phyloP scores from a whole-genome alignment of 2,888 invertebrate species.

The Sphecodes monilicornis region DNA sequence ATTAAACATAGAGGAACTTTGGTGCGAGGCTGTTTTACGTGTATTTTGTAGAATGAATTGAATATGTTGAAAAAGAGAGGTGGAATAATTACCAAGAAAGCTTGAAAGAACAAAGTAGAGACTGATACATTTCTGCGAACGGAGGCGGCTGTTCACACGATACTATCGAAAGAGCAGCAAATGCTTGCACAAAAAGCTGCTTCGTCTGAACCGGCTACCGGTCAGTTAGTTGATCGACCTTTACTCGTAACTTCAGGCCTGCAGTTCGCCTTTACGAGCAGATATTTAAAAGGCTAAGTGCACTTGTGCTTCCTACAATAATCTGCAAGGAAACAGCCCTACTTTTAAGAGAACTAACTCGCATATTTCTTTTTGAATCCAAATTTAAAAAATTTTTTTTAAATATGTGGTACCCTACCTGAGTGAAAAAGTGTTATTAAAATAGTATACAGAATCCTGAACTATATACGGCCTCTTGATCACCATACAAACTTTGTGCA shows the following conservation, averaged over 20 bases:
- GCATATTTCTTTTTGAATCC: neutral
- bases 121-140: conserved; percentile 55
- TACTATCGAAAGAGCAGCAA: conserved; percentile 58
- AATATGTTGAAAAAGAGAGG: neutral
- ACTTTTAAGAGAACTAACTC: neutral
- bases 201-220: conserved; percentile 72
- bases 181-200: conserved; percentile 68
- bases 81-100: conserved; percentile 3
- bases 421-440: neutral
- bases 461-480: neutral
- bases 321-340: conserved; percentile 4
- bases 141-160: conserved; percentile 58
- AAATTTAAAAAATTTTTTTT: neutral
- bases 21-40: neutral
- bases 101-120: conserved; percentile 24
- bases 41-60: neutral
- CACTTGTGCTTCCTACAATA: neutral
- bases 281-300: conserved; percentile 12
- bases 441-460: neutral
- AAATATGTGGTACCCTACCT: neutral
- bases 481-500: neutral
- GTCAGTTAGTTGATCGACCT: conserved; percentile 70
- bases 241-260: conserved; percentile 55
- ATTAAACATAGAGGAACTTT: neutral
- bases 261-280: conserved; percentile 12